phyloP scores from a whole-genome alignment of 2,888 invertebrate species.

The Drosophila suboccidentalis region DNA sequence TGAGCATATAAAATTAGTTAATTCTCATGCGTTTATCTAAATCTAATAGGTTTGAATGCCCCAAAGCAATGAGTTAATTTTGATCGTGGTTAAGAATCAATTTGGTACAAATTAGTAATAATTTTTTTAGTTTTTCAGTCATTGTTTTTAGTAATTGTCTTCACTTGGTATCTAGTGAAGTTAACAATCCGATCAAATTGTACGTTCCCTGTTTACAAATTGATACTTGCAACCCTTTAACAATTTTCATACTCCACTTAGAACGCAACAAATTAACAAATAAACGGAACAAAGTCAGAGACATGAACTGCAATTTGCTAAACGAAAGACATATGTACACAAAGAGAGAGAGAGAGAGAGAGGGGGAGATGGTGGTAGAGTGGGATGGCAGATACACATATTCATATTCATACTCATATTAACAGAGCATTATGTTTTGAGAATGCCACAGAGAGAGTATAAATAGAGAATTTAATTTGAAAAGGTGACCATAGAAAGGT shows the following conservation, averaged over 20 bases:
- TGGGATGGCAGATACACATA: not conserved
- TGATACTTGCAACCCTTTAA: constrained; percentile 7
- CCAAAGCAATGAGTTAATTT: not conserved
- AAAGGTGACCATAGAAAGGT: constrained; percentile 45
- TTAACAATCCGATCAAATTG: not conserved
- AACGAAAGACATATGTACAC: constrained; percentile 22
- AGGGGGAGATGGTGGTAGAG: not conserved
- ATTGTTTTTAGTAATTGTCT: not conserved
- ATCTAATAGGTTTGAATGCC: constrained; percentile 19
- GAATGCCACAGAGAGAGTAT: constrained; percentile 15
- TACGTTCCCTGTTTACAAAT: constrained; percentile 5
- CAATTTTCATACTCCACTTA: constrained; percentile 12
- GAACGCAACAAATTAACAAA: constrained; percentile 19
- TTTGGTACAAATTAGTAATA: not conserved
- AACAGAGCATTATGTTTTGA: constrained; percentile 24
- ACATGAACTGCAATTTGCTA: constrained; percentile 20
- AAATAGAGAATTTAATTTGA: constrained; percentile 55
- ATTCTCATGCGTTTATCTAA: constrained; percentile 27
- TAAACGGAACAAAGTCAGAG: constrained; percentile 15
- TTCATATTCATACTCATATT: constrained; percentile 38
- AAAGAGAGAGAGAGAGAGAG: not conserved
- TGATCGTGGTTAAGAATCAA: not conserved
- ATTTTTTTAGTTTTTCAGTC: no score
- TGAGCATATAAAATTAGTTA: constrained; percentile 10
- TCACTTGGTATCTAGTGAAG: not conserved